Base-by-base conservation (phyloP, 2,888 invertebrate genomes). In the Andrena chrysosceles region DNA sequence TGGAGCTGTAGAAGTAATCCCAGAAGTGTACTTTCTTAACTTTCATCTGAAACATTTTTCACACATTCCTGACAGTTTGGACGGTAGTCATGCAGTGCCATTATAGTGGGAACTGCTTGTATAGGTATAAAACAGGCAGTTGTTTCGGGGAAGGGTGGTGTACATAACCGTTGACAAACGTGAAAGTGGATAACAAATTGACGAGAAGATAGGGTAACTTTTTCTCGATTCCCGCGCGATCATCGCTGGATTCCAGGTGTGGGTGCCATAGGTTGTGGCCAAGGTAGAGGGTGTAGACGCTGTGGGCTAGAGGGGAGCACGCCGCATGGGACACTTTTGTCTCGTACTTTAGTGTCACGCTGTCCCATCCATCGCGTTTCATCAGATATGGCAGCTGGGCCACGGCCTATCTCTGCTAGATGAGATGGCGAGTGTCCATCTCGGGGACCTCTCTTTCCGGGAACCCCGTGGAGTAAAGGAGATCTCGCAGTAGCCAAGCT, bases 371-470 rank as follows among this genome's bases (percentile, higher is more conserved):
- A 85, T 90, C 87, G 87, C 85, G 87, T 85, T 85, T 89, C 90
- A 91, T 91, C 91, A 90, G 91, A 91, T 91, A 91, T 84, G 87
- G 81, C 86, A 87, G 87, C 89, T 87, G 87, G 87, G 87, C 89
- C 87, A 86, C 84, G 75, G 89, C 84, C 87, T 91, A 91, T 91
- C 91, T 90, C 79, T 82, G 84, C 89, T 89, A 91, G 91, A 89
- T 90, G 91, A 91, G 90, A 91, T 89, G 89, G 86, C 89, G 87
- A 86, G 90, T 88, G 87, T 89, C 85, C 89, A 85, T 91, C 87
- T 86, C 85, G 79, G 64, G 76, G 77, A 70, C 85, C 83, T 88
- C 86, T 89, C 87, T 91, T 92, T 92, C 93, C 89, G 88, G 91
- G 91, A 93, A 93, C 89, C 87, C 87, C 86, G 85, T 77, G 86